Conservation (phyloP, 2,797 vertebrate genomes). For the Neosilurus hyrtlii region DNA sequence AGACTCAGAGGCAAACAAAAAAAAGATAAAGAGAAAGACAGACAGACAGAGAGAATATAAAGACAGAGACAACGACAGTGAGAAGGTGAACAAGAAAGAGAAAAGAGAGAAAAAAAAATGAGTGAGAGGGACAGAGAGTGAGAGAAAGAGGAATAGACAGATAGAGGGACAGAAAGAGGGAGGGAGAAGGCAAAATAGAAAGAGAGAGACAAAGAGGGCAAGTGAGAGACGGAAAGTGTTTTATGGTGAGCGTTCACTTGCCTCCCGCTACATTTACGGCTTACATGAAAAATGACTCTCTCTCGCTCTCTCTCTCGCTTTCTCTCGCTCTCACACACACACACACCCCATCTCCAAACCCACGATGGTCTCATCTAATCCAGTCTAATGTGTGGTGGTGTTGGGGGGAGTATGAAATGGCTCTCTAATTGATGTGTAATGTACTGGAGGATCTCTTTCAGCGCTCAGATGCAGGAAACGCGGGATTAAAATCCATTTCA, state of each 20-base stretch:
- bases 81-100: not conserved
- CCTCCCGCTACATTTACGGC: not conserved
- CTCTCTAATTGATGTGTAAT: constrained; percentile 12
- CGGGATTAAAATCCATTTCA: constrained; percentile 1
- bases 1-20: no score
- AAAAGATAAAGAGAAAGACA: no score
- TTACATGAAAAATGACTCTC: not conserved
- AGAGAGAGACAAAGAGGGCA: not conserved
- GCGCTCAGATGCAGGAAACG: not conserved
- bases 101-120: no score
- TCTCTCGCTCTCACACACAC: not conserved
- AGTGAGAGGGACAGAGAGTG: no score
- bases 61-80: no score
- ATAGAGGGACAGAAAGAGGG: no score
- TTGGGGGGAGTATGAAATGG: not conserved
- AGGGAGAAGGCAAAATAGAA: no score
- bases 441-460: not conserved
- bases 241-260: not conserved
- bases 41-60: no score
- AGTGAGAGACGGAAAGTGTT: not conserved
- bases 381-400: not conserved
- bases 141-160: no score
- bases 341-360: not conserved
- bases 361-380: not conserved
- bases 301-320: not conserved